A percentile compares a stretch with the other conserved stretches of the same genome.
phyloP scores from a whole-genome alignment of 1,140 invertebrate species.

The Metaphire vulgaris region DNA sequence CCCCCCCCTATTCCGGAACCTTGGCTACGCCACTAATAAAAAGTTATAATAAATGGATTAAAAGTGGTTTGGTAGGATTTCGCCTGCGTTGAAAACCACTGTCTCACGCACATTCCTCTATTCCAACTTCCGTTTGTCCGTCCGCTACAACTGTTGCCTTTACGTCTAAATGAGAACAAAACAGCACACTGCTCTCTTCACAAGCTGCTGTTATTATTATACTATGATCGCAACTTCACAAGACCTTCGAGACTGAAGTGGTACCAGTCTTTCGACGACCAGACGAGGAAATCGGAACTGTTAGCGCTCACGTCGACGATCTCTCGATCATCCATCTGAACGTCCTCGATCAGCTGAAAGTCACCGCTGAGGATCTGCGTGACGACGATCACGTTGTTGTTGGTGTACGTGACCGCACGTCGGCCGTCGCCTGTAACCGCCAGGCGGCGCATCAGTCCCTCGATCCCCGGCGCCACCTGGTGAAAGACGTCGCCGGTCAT shows the following conservation, averaged over 20 bases:
- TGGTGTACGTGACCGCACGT: slow-evolving; percentile 90
- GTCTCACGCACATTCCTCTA: too few species aligned
- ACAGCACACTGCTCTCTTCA: too few species aligned
- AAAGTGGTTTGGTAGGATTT: too few species aligned
- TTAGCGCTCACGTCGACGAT: background rate
- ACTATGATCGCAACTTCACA: too few species aligned
- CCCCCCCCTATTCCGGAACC: too few species aligned
- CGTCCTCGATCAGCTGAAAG: background rate
- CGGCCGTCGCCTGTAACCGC: slow-evolving; percentile 91
- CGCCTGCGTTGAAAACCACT: too few species aligned
- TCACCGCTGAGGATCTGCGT: slow-evolving; percentile 46
- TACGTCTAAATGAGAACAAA: too few species aligned
- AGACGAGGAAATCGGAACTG: background rate
- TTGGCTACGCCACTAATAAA: too few species aligned
- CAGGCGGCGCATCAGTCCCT: slow-evolving; percentile 88
- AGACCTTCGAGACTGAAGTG: background rate
- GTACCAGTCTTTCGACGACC: background rate
- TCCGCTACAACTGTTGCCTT: too few species aligned
- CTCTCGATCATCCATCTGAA: background rate
- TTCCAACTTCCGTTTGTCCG: too few species aligned
- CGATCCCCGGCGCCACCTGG: slow-evolving; percentile 74
- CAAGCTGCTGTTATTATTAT: too few species aligned
- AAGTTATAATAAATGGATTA: too few species aligned
- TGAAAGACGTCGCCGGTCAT: slow-evolving; percentile 46
- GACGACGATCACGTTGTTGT: slow-evolving; percentile 71